These are phyloP conservation scores for Condylura cristata DNA, from an alignment of 2,113 vertebrate species.

Conservation along the genomic window DNA sequence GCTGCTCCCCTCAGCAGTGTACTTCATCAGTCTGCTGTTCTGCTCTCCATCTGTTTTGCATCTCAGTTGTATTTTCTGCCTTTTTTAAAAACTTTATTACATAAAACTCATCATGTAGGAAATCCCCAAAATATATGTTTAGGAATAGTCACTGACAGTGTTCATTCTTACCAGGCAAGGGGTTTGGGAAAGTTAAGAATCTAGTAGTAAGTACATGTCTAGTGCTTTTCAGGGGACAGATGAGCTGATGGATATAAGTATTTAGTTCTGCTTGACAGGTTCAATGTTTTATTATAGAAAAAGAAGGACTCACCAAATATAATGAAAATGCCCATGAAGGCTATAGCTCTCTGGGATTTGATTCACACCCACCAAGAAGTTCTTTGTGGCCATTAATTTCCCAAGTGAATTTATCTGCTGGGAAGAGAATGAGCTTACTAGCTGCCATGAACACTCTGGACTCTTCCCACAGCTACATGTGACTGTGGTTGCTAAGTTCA, in stretches of 20 bases:
- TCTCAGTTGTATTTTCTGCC: too few relatives aligned
- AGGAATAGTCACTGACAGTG: neutral
- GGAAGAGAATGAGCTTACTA: neutral
- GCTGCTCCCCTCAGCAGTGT: too few relatives aligned
- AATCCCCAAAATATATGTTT: neutral
- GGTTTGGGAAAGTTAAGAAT: neutral
- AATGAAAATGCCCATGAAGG: constrained; percentile 46
- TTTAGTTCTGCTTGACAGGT: constrained; percentile 17
- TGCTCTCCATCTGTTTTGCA: too few relatives aligned
- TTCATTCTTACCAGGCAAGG: neutral
- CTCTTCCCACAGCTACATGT: neutral
- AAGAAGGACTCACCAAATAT: constrained; percentile 35
- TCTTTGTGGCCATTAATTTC: constrained; percentile 11
- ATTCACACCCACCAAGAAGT: neutral
- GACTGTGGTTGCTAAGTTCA: neutral
- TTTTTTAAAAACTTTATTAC: neutral
- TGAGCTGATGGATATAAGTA: neutral
- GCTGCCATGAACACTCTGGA: neutral
- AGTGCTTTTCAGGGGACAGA: neutral
- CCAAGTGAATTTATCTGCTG: neutral
- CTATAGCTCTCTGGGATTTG: neutral
- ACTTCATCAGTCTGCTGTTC: too few relatives aligned
- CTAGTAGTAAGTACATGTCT: neutral
- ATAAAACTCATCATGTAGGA: neutral
- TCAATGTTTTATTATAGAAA: constrained; percentile 25